phyloP scores from a whole-genome alignment of 2,113 vertebrate genomes.

The mouse (Mus musculus) region DNA sequence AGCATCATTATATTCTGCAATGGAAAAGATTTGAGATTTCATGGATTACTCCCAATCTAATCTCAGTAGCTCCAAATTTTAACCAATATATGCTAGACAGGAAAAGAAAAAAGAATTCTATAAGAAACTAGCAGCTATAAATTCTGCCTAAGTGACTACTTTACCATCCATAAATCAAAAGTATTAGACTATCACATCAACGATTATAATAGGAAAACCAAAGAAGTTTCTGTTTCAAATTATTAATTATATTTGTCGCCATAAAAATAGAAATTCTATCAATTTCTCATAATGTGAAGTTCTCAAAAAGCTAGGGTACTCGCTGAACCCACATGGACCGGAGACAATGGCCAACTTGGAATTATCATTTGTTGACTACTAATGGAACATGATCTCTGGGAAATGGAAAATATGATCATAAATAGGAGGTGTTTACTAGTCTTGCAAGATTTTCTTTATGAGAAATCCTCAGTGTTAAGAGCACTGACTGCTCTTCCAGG shows the following conservation, averaged over 20 bases:
- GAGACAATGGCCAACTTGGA: not conserved
- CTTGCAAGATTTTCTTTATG: slow-evolving; percentile 4
- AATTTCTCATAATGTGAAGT: slow-evolving; percentile 13
- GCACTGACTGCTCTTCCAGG: too few species aligned
- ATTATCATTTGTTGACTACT: not conserved
- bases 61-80: slow-evolving; percentile 51
- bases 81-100: not conserved
- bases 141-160: slow-evolving; percentile 53
- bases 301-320: not conserved
- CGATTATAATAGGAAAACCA: slow-evolving; percentile 32
- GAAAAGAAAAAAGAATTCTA: not conserved
- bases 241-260: slow-evolving; percentile 32
- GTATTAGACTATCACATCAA: not conserved
- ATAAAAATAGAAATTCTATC: slow-evolving; percentile 22
- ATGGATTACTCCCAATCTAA: slow-evolving; percentile 34
- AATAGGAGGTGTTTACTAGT: not conserved
- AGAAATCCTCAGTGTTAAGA: not conserved
- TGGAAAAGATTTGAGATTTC: slow-evolving; percentile 57
- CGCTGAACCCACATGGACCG: not conserved
- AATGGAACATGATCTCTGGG: not conserved
- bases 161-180: slow-evolving; percentile 5
- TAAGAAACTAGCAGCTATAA: slow-evolving; percentile 56
- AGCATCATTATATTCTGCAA: slow-evolving; percentile 54
- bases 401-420: not conserved
- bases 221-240: not conserved